A percentile compares a stretch with the other conserved stretches of the same genome.
phyloP scores from a whole-genome alignment of 1,140 invertebrate species.

The Hestina assimilis region DNA sequence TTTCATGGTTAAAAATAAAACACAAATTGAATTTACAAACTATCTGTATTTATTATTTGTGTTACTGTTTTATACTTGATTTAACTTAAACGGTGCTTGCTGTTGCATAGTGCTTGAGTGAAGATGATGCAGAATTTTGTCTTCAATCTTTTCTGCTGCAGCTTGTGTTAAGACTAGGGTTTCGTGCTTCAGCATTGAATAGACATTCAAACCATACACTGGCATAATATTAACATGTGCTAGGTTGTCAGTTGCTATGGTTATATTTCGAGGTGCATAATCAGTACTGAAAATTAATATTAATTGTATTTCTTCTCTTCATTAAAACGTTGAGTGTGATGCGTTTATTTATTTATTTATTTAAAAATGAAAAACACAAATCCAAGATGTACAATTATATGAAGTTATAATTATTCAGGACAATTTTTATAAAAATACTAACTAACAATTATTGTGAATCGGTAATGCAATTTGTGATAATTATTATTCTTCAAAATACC shows the following conservation, averaged over 20 bases:
- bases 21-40: not conserved
- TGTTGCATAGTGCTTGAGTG: slow-evolving; percentile 80
- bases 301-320: not conserved
- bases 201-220: slow-evolving; percentile 91
- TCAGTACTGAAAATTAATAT: slow-evolving; percentile 84
- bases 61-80: slow-evolving; percentile 35
- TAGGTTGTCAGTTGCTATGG: slow-evolving; percentile 86
- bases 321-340: too few species aligned
- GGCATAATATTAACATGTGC: slow-evolving; percentile 97
- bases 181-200: slow-evolving; percentile 97
- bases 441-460: too few species aligned
- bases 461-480: too few species aligned
- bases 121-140: slow-evolving; percentile 89
- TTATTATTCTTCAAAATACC: not conserved
- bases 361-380: not conserved
- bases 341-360: not conserved
- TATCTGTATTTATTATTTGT: slow-evolving; percentile 16
- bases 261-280: slow-evolving; percentile 92
- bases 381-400: too few species aligned
- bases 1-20: slow-evolving; percentile 4
- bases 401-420: too few species aligned
- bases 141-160: slow-evolving; percentile 92
- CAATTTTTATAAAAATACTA: too few species aligned
- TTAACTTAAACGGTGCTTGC: slow-evolving; percentile 75
- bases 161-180: slow-evolving; percentile 93